A percentile compares a stretch with the other conserved stretches of the same genome.
phyloP scores from a whole-genome alignment of 2,113 vertebrate species.

The Hydrolagus affinis region DNA sequence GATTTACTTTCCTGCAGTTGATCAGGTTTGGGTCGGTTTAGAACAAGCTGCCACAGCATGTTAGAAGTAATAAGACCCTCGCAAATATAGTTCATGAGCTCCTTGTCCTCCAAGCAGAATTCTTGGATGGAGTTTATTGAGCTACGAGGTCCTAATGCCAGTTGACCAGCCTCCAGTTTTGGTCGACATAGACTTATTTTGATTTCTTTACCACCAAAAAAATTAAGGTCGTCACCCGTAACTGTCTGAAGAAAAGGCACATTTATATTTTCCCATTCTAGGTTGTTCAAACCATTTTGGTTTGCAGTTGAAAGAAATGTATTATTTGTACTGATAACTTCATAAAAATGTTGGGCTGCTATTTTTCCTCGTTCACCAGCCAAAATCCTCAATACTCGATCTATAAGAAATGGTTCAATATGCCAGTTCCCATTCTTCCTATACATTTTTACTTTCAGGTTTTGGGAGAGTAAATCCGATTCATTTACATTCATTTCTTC shows the following conservation, averaged over 20 bases:
- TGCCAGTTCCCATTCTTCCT: background rate
- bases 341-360: constrained; percentile 42
- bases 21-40: constrained; percentile 32
- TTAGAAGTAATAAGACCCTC: constrained; percentile 47
- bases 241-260: background rate
- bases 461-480: background rate
- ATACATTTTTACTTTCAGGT: background rate
- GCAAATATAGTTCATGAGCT: constrained; percentile 46
- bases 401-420: constrained; percentile 40
- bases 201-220: background rate
- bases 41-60: constrained; percentile 39
- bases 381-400: constrained; percentile 43
- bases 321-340: constrained; percentile 42
- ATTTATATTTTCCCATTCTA: constrained; percentile 33
- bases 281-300: background rate
- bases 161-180: constrained; percentile 16
- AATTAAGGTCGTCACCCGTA: background rate
- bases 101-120: constrained; percentile 40
- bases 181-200: background rate
- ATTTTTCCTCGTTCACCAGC: constrained; percentile 43
- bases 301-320: constrained; percentile 27
- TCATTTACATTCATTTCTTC: constrained; percentile 16
- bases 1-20: background rate
- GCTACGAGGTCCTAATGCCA: background rate
- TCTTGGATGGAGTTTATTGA: constrained; percentile 33